Evolutionary conservation across 2,888 invertebrate species (phyloP), one percentile per base, ranked within the genome.

Genomic region (Stenchaetothrips biformis): DNA sequence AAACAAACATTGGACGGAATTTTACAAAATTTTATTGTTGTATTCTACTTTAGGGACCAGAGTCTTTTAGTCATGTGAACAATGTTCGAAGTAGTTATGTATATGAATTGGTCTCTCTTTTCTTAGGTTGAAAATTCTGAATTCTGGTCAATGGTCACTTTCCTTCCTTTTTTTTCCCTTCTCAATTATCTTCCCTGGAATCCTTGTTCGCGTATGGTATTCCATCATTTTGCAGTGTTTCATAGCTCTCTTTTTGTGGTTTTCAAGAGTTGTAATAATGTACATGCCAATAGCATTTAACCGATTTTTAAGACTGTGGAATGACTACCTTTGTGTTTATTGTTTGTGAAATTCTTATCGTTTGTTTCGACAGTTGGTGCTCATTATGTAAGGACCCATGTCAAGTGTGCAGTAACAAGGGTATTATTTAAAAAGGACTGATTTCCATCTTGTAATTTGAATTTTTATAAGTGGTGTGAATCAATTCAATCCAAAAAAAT

Each of bases 271-370:
- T 21, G 25, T 74, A 74, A n/a, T 74, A 74, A 74, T 74, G 21
- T 74, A 74, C 67, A 74, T 74, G 67, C 67, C 67, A 74, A 74
- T 74, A 74, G 67, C 67, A 74, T 74, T 74, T 74, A 74, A 74
- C 67, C 67, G 25, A 25, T 74, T 59, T 59, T 74, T 25, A 74
- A 74, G 67, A 74, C 67, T 74, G 67, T 74, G 67, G 67, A 74
- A 74, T 74, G 67, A 25, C 11, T 21, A 74, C 67, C 25, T 59
- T 74, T 74, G 67, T 74, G n/a, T 67, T 74, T 53, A 53, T 74
- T 74, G 67, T 74, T 74, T 74, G 59, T 74, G 25, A 74, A 74
- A 74, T 74, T 74, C 67, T 21, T 74, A 74, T 74, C 9, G 67
- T 25, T 74, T 74, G 21, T 74, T 21, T 74, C 67, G 18, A 59